phyloP scores from a whole-genome alignment of 1,140 invertebrate species.

The Brachionus manjavacas region DNA sequence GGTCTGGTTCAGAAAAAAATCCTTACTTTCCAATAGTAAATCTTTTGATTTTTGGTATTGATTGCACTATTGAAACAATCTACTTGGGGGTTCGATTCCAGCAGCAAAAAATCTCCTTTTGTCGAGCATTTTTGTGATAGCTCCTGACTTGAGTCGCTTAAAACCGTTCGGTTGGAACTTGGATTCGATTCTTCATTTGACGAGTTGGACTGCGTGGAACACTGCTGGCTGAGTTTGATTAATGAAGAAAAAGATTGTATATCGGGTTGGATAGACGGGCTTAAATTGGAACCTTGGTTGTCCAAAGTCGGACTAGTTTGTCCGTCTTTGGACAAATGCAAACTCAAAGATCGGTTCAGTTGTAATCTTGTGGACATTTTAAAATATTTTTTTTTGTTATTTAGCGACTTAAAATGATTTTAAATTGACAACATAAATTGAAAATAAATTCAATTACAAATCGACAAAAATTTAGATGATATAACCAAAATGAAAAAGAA shows the following conservation, averaged over 20 bases:
- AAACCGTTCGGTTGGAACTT: not conserved
- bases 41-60: not conserved
- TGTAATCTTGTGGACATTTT: conserved; percentile 20
- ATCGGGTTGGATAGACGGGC: conserved; percentile 16
- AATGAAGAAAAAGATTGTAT: conserved; percentile 8
- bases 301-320: not conserved
- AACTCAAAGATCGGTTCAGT: not conserved
- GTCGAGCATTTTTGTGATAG: not conserved
- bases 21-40: conserved; percentile 11
- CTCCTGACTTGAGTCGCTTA: not conserved
- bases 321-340: not conserved
- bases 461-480: conserved; percentile 12
- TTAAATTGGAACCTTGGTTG: not conserved
- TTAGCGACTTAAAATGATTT: not conserved
- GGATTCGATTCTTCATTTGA: not conserved
- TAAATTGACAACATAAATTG: not conserved
- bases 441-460: not conserved
- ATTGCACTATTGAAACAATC: not conserved
- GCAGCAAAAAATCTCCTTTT: not conserved
- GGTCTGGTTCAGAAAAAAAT: not conserved
- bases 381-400: not conserved
- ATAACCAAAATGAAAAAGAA: conserved; percentile 8
- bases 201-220: not conserved
- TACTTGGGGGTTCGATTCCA: not conserved
- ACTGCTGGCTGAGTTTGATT: not conserved